A percentile compares a stretch with the other conserved stretches of the same genome.
Evolutionary conservation across 2,888 invertebrate species (phyloP).

Genomic region (Andrena dorsata): DNA sequence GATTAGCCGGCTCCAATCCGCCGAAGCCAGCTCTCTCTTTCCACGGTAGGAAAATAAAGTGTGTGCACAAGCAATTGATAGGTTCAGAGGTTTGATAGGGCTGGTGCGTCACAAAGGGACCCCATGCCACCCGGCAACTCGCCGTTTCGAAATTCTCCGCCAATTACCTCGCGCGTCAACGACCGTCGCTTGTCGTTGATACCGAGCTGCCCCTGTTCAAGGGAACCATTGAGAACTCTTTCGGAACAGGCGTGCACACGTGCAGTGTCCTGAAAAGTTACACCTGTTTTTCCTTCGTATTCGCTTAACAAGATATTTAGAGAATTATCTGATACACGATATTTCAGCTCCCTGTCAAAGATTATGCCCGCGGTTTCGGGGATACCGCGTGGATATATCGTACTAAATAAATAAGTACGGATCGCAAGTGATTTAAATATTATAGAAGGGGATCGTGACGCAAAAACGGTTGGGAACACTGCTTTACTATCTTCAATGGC

Average conservation of each 20-base stretch:
- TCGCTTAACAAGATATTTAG: not conserved
- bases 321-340: not conserved
- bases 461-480: no score
- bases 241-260: no score
- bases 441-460: no score
- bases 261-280: no score
- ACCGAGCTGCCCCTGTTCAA: not conserved
- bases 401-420: no score
- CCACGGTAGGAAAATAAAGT: constrained; percentile 54
- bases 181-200: constrained; percentile 5
- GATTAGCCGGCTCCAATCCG: constrained; percentile 66
- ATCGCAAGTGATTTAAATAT: no score
- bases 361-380: no score
- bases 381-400: no score
- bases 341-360: no score
- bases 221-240: no score
- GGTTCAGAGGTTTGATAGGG: constrained; percentile 27
- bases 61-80: constrained; percentile 11
- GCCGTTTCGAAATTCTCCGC: constrained; percentile 18
- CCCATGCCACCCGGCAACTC: constrained; percentile 19
- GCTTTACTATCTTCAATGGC: no score
- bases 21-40: constrained; percentile 58
- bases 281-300: not conserved
- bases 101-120: constrained; percentile 29
- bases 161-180: constrained; percentile 41